phyloP scores from a whole-genome alignment of 2,888 invertebrate species.

The Tanypteryx hageni region DNA sequence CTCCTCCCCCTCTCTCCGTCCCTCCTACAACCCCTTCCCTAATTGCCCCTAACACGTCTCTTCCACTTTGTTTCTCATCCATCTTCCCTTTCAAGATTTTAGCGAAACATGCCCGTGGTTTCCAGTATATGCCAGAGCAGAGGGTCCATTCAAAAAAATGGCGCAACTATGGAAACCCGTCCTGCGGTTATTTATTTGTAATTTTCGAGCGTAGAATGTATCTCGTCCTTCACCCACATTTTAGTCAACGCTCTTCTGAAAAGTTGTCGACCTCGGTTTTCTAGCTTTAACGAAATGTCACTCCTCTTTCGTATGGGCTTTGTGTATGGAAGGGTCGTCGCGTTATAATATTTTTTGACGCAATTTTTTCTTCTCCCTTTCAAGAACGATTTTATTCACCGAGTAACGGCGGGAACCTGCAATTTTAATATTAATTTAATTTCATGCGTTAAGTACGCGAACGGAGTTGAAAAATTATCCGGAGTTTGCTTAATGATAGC shows the following conservation, averaged over 20 bases:
- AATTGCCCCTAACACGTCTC: background rate
- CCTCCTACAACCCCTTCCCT: background rate
- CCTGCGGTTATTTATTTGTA: background rate
- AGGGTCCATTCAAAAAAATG: background rate
- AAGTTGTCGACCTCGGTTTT: background rate
- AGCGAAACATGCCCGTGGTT: background rate
- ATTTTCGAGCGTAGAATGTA: background rate
- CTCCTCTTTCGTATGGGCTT: background rate
- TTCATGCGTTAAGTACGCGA: too few species aligned
- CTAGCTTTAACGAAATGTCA: background rate
- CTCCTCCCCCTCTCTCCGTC: background rate
- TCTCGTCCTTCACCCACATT: slow-evolving; percentile 18
- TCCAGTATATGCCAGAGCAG: background rate
- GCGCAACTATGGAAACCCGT: background rate
- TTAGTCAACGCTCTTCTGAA: background rate
- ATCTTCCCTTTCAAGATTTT: background rate
- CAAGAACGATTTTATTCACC: too few species aligned
- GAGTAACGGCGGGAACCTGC: too few species aligned
- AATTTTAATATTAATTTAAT: too few species aligned
- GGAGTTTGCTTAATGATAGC: too few species aligned
- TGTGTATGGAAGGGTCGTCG: too few species aligned
- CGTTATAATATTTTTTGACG: too few species aligned
- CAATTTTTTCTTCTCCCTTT: too few species aligned
- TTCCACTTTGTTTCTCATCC: background rate
- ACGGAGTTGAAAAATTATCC: too few species aligned